phyloP scores from a whole-genome alignment of 64 coral and sea anemone species.

The Stichodactyla mertensii region DNA sequence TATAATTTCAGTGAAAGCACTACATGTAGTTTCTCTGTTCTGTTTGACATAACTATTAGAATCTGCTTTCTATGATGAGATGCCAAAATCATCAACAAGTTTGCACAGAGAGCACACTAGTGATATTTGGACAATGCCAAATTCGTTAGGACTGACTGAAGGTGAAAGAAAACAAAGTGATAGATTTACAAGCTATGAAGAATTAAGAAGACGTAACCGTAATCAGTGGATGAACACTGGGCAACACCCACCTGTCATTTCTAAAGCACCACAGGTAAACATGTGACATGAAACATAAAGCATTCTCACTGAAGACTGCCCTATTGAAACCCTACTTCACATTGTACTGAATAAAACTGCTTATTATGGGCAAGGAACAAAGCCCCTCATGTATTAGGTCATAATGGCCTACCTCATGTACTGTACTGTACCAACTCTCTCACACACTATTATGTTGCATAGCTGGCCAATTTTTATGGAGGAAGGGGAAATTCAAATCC shows the following conservation, averaged over 20 bases:
- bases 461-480: too few relatives aligned
- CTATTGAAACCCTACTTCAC: too few relatives aligned
- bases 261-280: background rate
- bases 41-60: background rate
- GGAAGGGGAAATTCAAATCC: too few relatives aligned
- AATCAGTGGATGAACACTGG: conserved; percentile 11
- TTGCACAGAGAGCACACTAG: background rate
- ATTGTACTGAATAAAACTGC: too few relatives aligned
- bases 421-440: too few relatives aligned
- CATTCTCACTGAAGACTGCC: too few relatives aligned
- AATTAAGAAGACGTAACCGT: conserved; percentile 14
- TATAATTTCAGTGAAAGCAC: too few relatives aligned
- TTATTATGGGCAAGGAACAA: too few relatives aligned
- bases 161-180: background rate
- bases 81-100: background rate
- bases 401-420: too few relatives aligned
- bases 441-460: too few relatives aligned
- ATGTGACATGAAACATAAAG: background rate
- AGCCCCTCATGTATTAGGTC: too few relatives aligned
- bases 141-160: background rate
- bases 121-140: background rate
- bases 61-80: background rate
- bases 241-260: background rate
- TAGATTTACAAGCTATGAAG: conserved; percentile 23
- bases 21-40: background rate